Evolutionary conservation across 2,797 vertebrate genomes (phyloP).

Genomic region (Helicolenus hilgendorfi): DNA sequence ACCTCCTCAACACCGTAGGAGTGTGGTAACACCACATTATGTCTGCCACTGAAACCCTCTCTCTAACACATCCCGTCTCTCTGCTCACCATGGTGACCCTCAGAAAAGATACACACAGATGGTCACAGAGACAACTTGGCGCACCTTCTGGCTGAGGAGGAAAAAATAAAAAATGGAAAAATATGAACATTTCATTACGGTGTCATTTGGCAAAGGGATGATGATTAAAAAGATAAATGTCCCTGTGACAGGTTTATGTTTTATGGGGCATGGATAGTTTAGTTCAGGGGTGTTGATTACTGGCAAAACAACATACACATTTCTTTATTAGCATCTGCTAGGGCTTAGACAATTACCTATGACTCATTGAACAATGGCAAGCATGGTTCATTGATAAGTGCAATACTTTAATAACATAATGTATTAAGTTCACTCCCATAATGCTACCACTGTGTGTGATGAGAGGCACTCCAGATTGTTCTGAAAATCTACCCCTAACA

Average conservation of each 20-base stretch:
- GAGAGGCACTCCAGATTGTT: constrained; percentile 12
- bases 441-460: constrained; percentile 1
- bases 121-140: constrained; percentile 74
- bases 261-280: constrained; percentile 73
- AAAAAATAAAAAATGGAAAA: constrained; percentile 47
- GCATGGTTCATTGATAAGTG: constrained; percentile 34
- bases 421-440: constrained; percentile 13
- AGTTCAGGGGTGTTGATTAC: constrained; percentile 70
- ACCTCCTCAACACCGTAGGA: constrained; percentile 18
- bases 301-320: constrained; percentile 68
- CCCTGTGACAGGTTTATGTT: constrained; percentile 63
- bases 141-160: constrained; percentile 53
- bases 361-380: constrained; percentile 51
- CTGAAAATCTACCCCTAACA: constrained; percentile 19
- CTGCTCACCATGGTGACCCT: constrained; percentile 60
- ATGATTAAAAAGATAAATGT: constrained; percentile 75
- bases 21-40: constrained; percentile 13
- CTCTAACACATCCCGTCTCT: constrained; percentile 42
- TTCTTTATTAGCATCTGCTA: constrained; percentile 64
- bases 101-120: constrained; percentile 74
- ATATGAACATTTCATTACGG: constrained; percentile 65
- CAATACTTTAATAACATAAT: constrained; percentile 26
- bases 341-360: constrained; percentile 36
- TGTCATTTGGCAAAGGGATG: constrained; percentile 72
- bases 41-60: constrained; percentile 32